Percentiles rank a stretch among this genome's conserved stretches.
Conservation (phyloP, 2,888 invertebrate genomes). For the Hirtodrosophila alboralis region DNA sequence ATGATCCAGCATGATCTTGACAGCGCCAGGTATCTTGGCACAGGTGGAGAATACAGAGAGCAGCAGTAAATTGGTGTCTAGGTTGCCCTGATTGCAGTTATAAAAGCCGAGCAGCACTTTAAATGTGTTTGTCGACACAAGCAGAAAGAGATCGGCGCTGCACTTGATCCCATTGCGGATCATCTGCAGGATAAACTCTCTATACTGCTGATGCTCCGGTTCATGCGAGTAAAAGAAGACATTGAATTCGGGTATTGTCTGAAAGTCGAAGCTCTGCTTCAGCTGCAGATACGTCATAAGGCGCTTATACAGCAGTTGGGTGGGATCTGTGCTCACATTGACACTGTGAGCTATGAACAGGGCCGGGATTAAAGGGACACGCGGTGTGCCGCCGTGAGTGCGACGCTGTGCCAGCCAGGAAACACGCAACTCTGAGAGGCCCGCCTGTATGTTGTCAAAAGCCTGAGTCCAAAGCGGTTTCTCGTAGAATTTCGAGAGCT, state of each 20-base stretch:
- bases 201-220: conserved; percentile 88
- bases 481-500: conserved; percentile 86
- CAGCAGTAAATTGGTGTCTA: conserved; percentile 87
- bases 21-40: conserved; percentile 87
- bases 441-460: conserved; percentile 83
- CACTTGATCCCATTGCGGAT: conserved; percentile 91
- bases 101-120: conserved; percentile 91
- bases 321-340: conserved; percentile 89
- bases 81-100: conserved; percentile 87
- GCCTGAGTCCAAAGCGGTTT: conserved; percentile 83
- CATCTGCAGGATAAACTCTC: conserved; percentile 91
- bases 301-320: conserved; percentile 90
- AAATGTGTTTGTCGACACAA: conserved; percentile 89
- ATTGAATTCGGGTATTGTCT: conserved; percentile 94
- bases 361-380: conserved; percentile 81
- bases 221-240: conserved; percentile 92
- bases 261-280: conserved; percentile 90
- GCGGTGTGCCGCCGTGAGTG: conserved; percentile 80
- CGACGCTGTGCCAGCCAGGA: conserved; percentile 82
- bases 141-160: conserved; percentile 89
- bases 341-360: conserved; percentile 84
- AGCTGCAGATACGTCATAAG: conserved; percentile 91
- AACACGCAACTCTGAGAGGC: conserved; percentile 73
- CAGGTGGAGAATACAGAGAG: conserved; percentile 87
- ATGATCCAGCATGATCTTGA: conserved; percentile 87